phyloP scores from a whole-genome alignment of 1,140 invertebrate genomes.

The Polyergus mexicanus region DNA sequence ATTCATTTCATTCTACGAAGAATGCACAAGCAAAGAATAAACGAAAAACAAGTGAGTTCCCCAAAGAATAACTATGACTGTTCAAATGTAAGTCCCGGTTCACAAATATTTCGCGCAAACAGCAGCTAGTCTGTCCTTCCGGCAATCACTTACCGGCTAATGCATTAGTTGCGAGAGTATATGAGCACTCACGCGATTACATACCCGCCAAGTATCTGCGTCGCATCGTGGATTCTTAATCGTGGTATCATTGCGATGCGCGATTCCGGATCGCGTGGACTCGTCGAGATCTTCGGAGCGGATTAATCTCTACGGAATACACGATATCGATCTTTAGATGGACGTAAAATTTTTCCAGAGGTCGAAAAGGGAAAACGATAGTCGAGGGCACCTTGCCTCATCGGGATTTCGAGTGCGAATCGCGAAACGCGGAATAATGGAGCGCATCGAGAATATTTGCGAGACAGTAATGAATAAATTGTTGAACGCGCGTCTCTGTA shows the following conservation, averaged over 20 bases:
- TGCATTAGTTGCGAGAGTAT: slow-evolving; percentile 61
- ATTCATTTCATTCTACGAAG: slow-evolving; percentile 14
- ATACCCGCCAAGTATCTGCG: slow-evolving; percentile 57
- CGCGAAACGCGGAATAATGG: slow-evolving; percentile 86
- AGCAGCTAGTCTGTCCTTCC: slow-evolving; percentile 47
- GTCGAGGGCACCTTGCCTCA: background rate
- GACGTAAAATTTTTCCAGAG: slow-evolving; percentile 13
- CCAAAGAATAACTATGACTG: slow-evolving; percentile 56
- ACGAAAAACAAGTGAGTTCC: background rate
- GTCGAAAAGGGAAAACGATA: background rate
- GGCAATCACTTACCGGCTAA: slow-evolving; percentile 58
- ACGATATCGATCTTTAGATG: background rate
- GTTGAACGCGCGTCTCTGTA: slow-evolving; percentile 82
- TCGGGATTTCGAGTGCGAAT: slow-evolving; percentile 64
- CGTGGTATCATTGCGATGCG: slow-evolving; percentile 26
- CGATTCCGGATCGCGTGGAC: background rate
- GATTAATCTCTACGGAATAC: background rate
- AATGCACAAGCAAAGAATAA: background rate
- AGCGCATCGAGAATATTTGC: slow-evolving; percentile 71
- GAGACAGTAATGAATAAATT: slow-evolving; percentile 87
- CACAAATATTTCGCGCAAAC: slow-evolving; percentile 5
- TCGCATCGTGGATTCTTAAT: slow-evolving; percentile 51
- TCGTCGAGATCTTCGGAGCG: background rate
- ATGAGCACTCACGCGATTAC: slow-evolving; percentile 63
- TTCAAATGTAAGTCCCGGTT: slow-evolving; percentile 51